Base-by-base conservation (phyloP, 2,797 vertebrate species). In the Sebastes umbrosus region DNA sequence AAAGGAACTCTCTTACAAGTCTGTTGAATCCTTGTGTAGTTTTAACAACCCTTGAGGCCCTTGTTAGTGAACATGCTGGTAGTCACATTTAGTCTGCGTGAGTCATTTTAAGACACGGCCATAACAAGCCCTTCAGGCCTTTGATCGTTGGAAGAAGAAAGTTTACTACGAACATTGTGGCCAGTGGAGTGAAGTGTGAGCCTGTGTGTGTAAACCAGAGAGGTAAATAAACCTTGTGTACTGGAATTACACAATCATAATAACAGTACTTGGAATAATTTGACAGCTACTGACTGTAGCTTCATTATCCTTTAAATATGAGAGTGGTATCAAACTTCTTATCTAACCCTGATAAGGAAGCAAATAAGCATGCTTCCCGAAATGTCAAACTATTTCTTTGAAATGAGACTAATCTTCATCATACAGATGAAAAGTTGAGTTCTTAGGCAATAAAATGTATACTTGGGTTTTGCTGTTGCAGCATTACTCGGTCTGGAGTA, bases 131-230 rank as follows among this genome's bases (percentile, higher is more conserved):
- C 31, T 50, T 20, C 8, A 5, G 39, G 60, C 8, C 29, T 75
- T 84, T 85, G 66, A 77, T 69, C 63, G 29, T 34, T 63, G 25
- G n/a, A 78, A 57, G 25, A 77, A 6, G 18, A 76, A 31, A 32
- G 25, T 59, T 84, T 46, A 75, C 24, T 39, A 57, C 18, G 3
- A 36, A 63, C 3, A 34, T 1, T 69, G 63, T 69, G 22, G 54
- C 31, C 31, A 25, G 7, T 6, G 58, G 20, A 54, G 25, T 54
- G 52, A 80, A 43, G 22, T 36, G 32, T 50, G 31, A 10, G 29
- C 10, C 25, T 50, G 8, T 58, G 8, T 25, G 36, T 69, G 31
- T 27, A 50, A 50, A 32, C 13, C 22, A 54, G n/a, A 73, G 8
- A 32, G 13, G 22, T 60, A 25, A 67, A 25, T 34, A 36, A 52